phyloP scores from a whole-genome alignment of 64 coral and sea anemone species.

The Pachyseris speciosa region DNA sequence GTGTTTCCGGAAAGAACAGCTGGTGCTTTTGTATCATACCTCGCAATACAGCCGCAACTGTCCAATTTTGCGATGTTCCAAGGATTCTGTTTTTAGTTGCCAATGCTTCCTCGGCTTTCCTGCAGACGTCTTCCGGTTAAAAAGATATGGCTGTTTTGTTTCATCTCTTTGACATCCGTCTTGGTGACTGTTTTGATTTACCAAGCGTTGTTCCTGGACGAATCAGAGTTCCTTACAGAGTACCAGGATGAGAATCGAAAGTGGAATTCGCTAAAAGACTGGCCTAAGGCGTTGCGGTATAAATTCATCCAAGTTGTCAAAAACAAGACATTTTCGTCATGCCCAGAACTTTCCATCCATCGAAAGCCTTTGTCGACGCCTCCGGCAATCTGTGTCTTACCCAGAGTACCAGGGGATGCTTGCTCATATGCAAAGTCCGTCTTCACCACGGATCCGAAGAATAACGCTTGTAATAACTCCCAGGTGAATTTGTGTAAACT shows the following conservation, averaged over 20 bases:
- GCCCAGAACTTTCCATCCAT: neutral
- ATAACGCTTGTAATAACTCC: neutral
- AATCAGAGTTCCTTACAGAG: neutral
- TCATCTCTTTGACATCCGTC: neutral
- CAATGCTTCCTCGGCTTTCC: neutral
- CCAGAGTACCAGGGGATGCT: neutral
- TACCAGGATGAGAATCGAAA: neutral
- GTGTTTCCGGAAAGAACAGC: neutral
- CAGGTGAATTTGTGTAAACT: slow-evolving; percentile 19
- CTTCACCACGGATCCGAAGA: neutral
- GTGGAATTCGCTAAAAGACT: slow-evolving; percentile 7
- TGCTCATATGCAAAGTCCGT: slow-evolving; percentile 2
- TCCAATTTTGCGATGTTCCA: neutral
- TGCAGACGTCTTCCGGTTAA: neutral
- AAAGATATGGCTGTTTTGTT: neutral
- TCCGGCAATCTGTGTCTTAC: neutral
- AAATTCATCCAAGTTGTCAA: neutral
- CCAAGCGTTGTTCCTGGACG: slow-evolving; percentile 9
- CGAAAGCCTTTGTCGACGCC: neutral
- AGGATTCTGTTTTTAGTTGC: neutral
- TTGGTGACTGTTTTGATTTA: slow-evolving; percentile 10
- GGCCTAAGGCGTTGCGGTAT: neutral
- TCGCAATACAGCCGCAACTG: neutral
- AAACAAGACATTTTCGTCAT: neutral
- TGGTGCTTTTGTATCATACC: neutral